A percentile compares a stretch with the other conserved stretches of the same genome.
Conservation (phyloP, 2,113 vertebrate genomes). For the Clupea harengus region DNA sequence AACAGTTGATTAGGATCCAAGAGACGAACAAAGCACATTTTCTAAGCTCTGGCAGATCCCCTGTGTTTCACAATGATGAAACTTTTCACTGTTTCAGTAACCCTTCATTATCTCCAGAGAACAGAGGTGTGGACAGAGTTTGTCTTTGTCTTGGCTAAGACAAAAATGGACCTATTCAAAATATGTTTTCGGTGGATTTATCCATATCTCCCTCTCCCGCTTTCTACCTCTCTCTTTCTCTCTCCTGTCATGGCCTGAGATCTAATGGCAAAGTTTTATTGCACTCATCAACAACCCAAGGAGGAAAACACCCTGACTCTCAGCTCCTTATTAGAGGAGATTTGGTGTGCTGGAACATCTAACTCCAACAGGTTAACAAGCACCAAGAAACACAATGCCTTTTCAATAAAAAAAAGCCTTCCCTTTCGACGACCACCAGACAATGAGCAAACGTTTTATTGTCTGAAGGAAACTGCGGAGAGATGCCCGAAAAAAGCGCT, state of each 20-base stretch:
- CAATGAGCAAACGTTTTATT: conserved; percentile 30
- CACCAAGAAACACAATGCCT: conserved; percentile 43
- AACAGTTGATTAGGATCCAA: conserved; percentile 62
- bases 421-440: background rate
- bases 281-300: conserved; percentile 63
- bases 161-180: conserved; percentile 39
- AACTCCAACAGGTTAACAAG: conserved; percentile 58
- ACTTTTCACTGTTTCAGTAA: conserved; percentile 59
- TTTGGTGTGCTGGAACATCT: conserved; percentile 58
- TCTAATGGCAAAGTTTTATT: conserved; percentile 63
- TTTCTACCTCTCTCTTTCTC: conserved; percentile 31
- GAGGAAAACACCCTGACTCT: conserved; percentile 33
- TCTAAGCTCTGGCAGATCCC: conserved; percentile 45
- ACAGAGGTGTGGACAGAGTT: conserved; percentile 49
- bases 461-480: conserved; percentile 38
- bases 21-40: conserved; percentile 60
- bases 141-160: conserved; percentile 36
- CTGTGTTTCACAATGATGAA: conserved; percentile 39
- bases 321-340: conserved; percentile 65
- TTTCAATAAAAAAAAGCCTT: conserved; percentile 40
- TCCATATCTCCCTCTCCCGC: conserved; percentile 52
- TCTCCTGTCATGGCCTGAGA: conserved; percentile 60
- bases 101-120: conserved; percentile 67
- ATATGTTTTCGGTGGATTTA: conserved; percentile 62
- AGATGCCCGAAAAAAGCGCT: conserved; percentile 30